phyloP scores from a whole-genome alignment of 2,888 invertebrate species.

The Clistopyga incitator region DNA sequence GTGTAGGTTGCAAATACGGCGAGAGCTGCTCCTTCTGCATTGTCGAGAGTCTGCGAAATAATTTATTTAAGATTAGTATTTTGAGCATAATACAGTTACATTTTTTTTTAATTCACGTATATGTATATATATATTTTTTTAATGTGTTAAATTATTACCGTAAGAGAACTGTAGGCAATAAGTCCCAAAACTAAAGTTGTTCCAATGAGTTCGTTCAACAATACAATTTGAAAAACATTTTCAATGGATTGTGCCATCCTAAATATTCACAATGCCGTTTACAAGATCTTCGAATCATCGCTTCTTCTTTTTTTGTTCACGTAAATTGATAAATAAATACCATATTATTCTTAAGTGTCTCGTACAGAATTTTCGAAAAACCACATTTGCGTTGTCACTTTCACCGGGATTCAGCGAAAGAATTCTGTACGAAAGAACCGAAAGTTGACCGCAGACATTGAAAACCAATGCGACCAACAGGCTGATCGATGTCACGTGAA shows the following conservation, averaged over 20 bases:
- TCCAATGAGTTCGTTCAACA: constrained; percentile 28
- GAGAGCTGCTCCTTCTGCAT: constrained; percentile 6
- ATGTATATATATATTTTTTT: too few species aligned
- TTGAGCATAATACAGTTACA: too few species aligned
- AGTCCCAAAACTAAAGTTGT: constrained; percentile 42
- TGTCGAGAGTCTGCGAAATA: background rate
- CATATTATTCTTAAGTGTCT: constrained; percentile 63
- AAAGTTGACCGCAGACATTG: constrained; percentile 67
- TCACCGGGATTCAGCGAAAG: constrained; percentile 44
- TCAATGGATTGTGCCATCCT: constrained; percentile 49
- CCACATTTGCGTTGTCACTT: background rate
- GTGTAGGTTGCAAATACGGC: constrained; percentile 18
- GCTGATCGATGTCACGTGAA: constrained; percentile 63
- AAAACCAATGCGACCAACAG: constrained; percentile 66
- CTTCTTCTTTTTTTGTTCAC: too few species aligned
- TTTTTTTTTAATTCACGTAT: too few species aligned
- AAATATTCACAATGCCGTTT: constrained; percentile 7
- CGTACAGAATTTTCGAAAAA: constrained; percentile 55
- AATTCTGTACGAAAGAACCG: constrained; percentile 69
- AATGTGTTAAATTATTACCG: constrained; percentile 3
- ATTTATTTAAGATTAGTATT: too few species aligned
- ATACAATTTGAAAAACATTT: constrained; percentile 30
- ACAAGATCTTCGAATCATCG: background rate
- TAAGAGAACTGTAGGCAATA: constrained; percentile 21
- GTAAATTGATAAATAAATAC: constrained; percentile 25